A percentile compares a stretch with the other conserved stretches of the same genome.
Evolutionary conservation across 2,113 vertebrate genomes (phyloP).

Genomic region (Phylloscopus trochiloides): DNA sequence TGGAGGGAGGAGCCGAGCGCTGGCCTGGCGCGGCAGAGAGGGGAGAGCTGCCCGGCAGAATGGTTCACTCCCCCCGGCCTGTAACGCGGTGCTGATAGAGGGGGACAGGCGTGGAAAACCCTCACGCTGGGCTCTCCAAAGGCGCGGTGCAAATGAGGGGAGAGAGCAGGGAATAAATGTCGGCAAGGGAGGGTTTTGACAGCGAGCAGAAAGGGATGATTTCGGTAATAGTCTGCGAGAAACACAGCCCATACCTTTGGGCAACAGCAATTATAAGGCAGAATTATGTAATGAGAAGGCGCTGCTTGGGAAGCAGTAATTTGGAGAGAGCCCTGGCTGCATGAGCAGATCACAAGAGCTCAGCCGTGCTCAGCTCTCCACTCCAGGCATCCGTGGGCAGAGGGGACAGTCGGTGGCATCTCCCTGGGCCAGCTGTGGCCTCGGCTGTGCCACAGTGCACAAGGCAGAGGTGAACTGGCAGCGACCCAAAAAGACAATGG

Average conservation of each 20-base stretch:
- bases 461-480: not conserved
- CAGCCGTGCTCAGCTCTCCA: not conserved
- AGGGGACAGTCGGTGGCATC: not conserved
- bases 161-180: slow-evolving; percentile 16
- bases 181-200: not conserved
- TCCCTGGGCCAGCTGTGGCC: not conserved
- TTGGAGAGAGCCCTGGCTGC: not conserved
- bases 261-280: slow-evolving; percentile 67
- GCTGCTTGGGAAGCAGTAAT: slow-evolving; percentile 3
- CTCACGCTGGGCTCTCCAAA: accelerated
- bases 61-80: accelerated
- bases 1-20: not conserved
- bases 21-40: not conserved
- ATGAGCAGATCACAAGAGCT: not conserved
- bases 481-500: not conserved
- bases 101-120: not conserved
- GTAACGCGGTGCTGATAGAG: accelerated
- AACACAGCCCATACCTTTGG: slow-evolving; percentile 68
- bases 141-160: not conserved
- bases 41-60: not conserved
- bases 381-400: not conserved
- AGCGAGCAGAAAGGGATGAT: slow-evolving; percentile 58
- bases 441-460: accelerated
- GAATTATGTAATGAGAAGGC: slow-evolving; percentile 67
- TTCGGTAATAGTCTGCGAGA: slow-evolving; percentile 60